Base-by-base conservation (phyloP, 2,113 vertebrate species). In the Dolichotis patagonum region DNA sequence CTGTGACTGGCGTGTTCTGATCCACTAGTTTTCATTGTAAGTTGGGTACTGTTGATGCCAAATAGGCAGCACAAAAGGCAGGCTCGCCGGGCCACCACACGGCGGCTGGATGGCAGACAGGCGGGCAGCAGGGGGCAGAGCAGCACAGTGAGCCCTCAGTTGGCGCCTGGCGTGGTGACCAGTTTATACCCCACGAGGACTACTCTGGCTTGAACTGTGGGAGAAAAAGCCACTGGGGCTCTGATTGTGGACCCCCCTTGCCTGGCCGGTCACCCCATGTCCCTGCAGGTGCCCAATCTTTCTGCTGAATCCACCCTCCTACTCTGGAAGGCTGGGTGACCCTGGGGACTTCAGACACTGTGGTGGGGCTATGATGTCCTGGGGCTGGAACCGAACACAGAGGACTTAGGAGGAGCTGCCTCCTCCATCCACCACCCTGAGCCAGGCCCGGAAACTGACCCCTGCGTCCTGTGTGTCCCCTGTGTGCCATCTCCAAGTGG, bases 1-100 rank as follows among this genome's bases (percentile, higher is more conserved):
- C 49, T 5, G 78, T 19, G 38, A 22, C 9, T 28, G 54, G 41
- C 46, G 65, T 54, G 62, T 41, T 80, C 28, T 12, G 22, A 46
- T 2, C 1, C 46, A n/a, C 2, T 0, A 8, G 32, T 65, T 62
- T 65, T 54, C 24, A 0, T 7, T 22, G 63, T 5, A 4, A 22
- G 28, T 26, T 1, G 0, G 71, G 20, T 0, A 0, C 38, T 3
- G 12, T 17, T 6, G 49, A 38, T 0, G 0, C 5, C 1, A 9
- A 8, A 16, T n/a, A 38, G 16, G 41, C 26, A 19, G 35, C 20
- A 43, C 1, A 0, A 35, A 41, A 30, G 32, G 22, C 28, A 56
- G 2, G 28, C 26, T 11, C 5, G 3, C 49, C 3, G 41, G 56
- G 24, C 2, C 7, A 8, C 62, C 0, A 0, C 2, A 1, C 10